These are phyloP conservation scores for Sanderia malayensis DNA, from an alignment of 30 jellyfish, hydroid and myxozoan species.

Conservation along the genomic window DNA sequence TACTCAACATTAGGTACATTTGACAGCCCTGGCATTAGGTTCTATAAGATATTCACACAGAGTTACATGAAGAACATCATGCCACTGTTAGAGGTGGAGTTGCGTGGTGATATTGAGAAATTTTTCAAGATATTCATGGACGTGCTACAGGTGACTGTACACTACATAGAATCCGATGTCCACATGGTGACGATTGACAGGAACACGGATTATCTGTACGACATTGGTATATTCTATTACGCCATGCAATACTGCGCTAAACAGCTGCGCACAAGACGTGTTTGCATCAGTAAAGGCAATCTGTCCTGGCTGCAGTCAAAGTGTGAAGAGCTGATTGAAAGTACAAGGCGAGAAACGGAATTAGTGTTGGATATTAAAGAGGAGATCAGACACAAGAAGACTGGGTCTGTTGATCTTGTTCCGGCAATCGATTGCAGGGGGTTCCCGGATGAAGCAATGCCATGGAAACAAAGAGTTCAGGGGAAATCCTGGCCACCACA, in stretches of 20 bases:
- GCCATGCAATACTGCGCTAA: not conserved
- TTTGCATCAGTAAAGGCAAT: not conserved
- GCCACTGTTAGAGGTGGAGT: constrained; percentile 19
- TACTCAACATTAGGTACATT: not conserved
- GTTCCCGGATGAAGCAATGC: constrained; percentile 19
- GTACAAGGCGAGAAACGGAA: not conserved
- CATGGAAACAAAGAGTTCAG: constrained; percentile 30
- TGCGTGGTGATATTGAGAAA: constrained; percentile 11
- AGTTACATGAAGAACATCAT: constrained; percentile 34
- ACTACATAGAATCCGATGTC: constrained; percentile 4
- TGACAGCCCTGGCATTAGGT: not conserved
- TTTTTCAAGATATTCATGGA: constrained; percentile 4
- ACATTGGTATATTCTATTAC: not conserved
- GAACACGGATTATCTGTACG: not conserved
- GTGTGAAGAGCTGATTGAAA: not conserved
- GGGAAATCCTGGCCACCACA: constrained; percentile 43
- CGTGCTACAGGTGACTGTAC: not conserved
- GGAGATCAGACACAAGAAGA: not conserved
- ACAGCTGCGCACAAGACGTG: not conserved
- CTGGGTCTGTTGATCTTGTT: constrained; percentile 36
- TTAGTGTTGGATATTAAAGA: constrained; percentile 5
- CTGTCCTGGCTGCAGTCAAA: not conserved
- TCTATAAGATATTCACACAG: not conserved
- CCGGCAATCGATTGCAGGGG: constrained; percentile 52
- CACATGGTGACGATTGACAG: not conserved